These are phyloP conservation scores for Aphelenchoides fujianensis DNA, from an alignment of 1,140 invertebrate genomes.

Conservation along the genomic window DNA sequence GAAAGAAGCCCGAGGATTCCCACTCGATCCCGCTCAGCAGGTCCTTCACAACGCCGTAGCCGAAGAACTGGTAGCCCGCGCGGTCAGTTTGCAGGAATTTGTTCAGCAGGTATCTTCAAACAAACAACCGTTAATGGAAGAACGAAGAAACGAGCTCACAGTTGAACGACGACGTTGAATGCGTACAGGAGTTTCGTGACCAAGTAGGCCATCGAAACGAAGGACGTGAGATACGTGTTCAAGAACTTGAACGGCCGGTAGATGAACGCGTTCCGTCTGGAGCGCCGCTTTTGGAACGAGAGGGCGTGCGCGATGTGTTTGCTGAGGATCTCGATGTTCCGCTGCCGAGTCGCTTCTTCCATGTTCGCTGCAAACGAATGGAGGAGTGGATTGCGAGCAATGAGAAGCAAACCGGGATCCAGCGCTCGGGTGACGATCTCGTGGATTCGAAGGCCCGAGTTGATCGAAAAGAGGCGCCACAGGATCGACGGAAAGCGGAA, in stretches of 20 bases:
- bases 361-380: too few species aligned
- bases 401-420: too few species aligned
- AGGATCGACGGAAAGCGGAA: constrained; percentile 64
- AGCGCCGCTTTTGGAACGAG: constrained; percentile 50
- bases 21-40: constrained; percentile 52
- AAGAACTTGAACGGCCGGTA: constrained; percentile 53
- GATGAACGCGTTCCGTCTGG: constrained; percentile 42
- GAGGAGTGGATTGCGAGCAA: too few species aligned
- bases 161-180: constrained; percentile 52
- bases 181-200: constrained; percentile 25
- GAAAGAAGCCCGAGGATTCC: too few species aligned
- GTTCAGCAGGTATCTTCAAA: constrained; percentile 60
- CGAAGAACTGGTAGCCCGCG: constrained; percentile 59
- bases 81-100: constrained; percentile 55
- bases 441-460: constrained; percentile 58
- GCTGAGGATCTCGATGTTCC: constrained; percentile 51
- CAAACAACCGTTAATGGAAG: too few species aligned
- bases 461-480: constrained; percentile 61
- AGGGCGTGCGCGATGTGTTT: constrained; percentile 50
- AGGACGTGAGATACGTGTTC: constrained; percentile 56
- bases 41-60: constrained; percentile 55
- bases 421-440: constrained; percentile 56
- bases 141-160: too few species aligned
- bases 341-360: constrained; percentile 44
- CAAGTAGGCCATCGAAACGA: constrained; percentile 47